Percentiles rank a stretch among this genome's conserved stretches.
Evolutionary conservation across 2,797 vertebrate genomes (phyloP).

Genomic region (Paguma larvata): DNA sequence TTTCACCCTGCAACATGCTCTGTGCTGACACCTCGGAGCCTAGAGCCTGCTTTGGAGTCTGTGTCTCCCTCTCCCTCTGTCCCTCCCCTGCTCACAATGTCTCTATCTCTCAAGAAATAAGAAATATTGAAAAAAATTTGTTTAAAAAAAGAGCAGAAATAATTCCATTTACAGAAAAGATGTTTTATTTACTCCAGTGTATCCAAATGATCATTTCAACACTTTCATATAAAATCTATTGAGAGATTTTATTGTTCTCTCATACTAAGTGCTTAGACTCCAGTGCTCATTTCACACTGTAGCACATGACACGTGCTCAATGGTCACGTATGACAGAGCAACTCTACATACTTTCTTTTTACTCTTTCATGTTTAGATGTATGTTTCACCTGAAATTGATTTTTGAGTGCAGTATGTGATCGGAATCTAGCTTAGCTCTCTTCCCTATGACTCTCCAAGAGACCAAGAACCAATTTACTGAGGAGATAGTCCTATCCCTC

Average conservation of each 20-base stretch:
- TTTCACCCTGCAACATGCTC: rapidly evolving
- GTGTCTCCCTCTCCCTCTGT: no score
- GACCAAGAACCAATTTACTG: neutral
- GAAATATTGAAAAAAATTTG: no score
- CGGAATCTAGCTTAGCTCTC: neutral
- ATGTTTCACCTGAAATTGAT: neutral
- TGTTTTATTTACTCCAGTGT: neutral
- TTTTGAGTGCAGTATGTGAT: neutral
- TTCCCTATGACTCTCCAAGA: neutral
- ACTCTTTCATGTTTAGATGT: neutral
- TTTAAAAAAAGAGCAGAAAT: neutral
- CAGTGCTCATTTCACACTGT: neutral
- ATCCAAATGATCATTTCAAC: neutral
- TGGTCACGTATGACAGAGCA: neutral
- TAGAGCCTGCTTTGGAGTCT: no score
- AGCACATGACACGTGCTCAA: neutral
- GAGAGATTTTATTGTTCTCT: neutral
- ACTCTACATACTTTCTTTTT: neutral
- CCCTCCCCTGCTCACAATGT: no score
- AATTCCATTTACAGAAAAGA: neutral
- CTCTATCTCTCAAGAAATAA: no score
- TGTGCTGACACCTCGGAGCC: no score
- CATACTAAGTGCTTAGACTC: neutral
- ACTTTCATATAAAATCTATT: neutral
- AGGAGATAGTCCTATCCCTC: neutral